Percentiles rank a stretch among this genome's conserved stretches.
Evolutionary conservation across 2,888 invertebrate genomes (phyloP).

Genomic region (Cantharis rufa): DNA sequence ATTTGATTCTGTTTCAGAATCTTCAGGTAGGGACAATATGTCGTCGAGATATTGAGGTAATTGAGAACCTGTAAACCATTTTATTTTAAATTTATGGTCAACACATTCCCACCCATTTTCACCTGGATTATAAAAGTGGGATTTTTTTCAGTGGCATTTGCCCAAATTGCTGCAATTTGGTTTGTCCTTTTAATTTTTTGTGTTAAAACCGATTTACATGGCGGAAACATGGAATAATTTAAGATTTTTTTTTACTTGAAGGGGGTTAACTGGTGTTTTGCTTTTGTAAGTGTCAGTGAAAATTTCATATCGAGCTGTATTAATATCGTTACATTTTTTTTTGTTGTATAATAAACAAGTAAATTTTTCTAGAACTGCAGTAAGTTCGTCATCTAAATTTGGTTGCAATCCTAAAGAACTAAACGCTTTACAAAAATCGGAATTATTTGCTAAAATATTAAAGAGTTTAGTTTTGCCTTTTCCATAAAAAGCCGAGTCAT

Average conservation of each 20-base stretch:
- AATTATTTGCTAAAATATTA: not conserved
- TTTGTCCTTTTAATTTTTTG: not conserved
- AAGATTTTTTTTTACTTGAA: not conserved
- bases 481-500: not conserved
- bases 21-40: too few species aligned
- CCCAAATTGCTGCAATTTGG: not conserved
- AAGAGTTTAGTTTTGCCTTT: not conserved
- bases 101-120: too few species aligned
- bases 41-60: too few species aligned
- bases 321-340: not conserved
- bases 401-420: not conserved
- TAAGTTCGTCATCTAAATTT: not conserved
- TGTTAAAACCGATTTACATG: not conserved
- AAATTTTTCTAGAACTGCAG: not conserved
- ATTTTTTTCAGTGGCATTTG: not conserved
- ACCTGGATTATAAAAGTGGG: not conserved
- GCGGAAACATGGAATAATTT: not conserved
- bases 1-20: too few species aligned
- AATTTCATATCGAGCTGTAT: not conserved
- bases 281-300: not conserved
- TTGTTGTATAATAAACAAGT: not conserved
- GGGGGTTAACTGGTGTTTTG: not conserved
- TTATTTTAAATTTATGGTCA: too few species aligned
- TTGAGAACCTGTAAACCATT: too few species aligned
- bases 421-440: not conserved